Evolutionary conservation across 2,888 invertebrate genomes (phyloP), one percentile per base, ranked within the genome.

Genomic region (Gisinianus flammeolus): DNA sequence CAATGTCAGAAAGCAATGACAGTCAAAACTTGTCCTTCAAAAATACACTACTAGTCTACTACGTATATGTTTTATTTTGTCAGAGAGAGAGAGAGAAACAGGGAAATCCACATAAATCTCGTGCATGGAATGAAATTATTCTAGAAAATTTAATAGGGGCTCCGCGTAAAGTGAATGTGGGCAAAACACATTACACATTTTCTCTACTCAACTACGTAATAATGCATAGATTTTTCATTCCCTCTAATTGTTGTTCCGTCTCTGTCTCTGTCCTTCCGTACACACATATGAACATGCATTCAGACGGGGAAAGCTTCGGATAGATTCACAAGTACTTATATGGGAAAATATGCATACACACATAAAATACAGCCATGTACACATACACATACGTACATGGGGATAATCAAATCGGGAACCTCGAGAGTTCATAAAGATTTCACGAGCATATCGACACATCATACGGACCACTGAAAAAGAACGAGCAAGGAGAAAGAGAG

Each of bases 141-240:
- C n/a, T n/a, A n/a, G n/a, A n/a, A n/a, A n/a, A n/a, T n/a, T n/a
- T n/a, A n/a, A n/a, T n/a, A n/a, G n/a, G n/a, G n/a, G n/a, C n/a
- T 22, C 19, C 67, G 12, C 6, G 30, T 6, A 68, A 24, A n/a
- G 8, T 5, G 44, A 35, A 35, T 26, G 68, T 22, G 68, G 24
- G 68, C 5, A 24, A 19, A 26, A 67, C 5, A 8, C 22, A 44
- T 10, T 16, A 44, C 44, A 44, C 44, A 44, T 44, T 10, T 44
- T 10, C 44, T 44, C 6, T 16, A 44, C 44, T 10, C 44, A 26
- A 28, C 26, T 77, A 28, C n/a, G 77, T 79, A 79, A 77, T 75
- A 77, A 77, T 77, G 79, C 75, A 77, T 79, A 76, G 79, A 79
- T 79, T 79, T 79, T 79, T 79, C 76, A 72, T 62, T 73, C 79